Evolutionary conservation across 2,797 vertebrate genomes (phyloP), one percentile per base, ranked within the genome.

Genomic region (Mus minutoides): DNA sequence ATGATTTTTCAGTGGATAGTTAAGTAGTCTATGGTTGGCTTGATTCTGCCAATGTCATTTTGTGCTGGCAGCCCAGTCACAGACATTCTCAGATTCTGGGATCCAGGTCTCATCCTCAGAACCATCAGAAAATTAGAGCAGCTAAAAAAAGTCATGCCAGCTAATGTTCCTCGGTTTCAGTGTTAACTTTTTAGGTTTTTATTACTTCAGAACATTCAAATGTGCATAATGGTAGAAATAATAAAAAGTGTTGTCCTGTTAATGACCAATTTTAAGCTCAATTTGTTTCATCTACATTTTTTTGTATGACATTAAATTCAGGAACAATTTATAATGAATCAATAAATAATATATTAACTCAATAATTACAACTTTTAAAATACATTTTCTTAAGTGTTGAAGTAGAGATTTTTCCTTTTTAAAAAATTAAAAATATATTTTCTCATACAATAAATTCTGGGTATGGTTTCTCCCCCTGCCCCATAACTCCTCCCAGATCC

Each of bases 141-240:
- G 22, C 22, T 46, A 7, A 60, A 2, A 52, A 31, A 88, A 84
- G 31, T 34, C 56, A 67, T 3, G 1, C 21, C 31, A 76, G 22
- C 6, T 37, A 31, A 1, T 73, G 24, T 60, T 78, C 60, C 12
- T 16, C 40, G 76, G 49, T 79, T 89, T 90, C 26, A 11, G 10
- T 71, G 84, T 85, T 34, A 52, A 46, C 83, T 54, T 91, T 89
- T 40, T 60, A 24, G 5, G n/a, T 24, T 90, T 92, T 84, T 52
- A 79, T 89, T 83, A 95, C 78, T 58, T 84, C 13, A 94, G 90
- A 96, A 76, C 3, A 58, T 83, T 85, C n/a, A 91, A 91, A 56
- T 11, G 49, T 17, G 22, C 22, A 75, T 40, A 54, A 64, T 79
- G 1, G 29, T 71, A 94, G 43, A 88, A 88, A 86, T 37, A 88